Evolutionary conservation across 1,140 invertebrate genomes (phyloP), one percentile per base, ranked within the genome.

Genomic region (Atta colombica): DNA sequence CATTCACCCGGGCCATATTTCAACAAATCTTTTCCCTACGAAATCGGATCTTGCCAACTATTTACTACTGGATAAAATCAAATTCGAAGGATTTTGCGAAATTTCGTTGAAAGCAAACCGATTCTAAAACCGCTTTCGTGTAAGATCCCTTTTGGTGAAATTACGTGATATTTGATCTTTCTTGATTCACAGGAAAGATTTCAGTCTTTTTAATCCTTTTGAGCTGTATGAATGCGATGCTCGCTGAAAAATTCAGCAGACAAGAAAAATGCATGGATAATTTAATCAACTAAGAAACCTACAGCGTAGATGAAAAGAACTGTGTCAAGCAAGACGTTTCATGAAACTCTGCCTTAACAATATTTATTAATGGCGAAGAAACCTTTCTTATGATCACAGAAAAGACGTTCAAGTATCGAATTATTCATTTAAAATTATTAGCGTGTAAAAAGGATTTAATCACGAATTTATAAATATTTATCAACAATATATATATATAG

Each of bases 201-300:
- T 74, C 66, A 71, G 55, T 61, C 69, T 61, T 75, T 84, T 75
- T 61, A 61, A 25, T 55, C 25, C 28, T 16, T 51, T 74, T 74
- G 69, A 74, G 55, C 4, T 35, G 55, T 74, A 82, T 84, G 39
- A 84, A 84, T 84, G 69, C 80, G 69, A 84, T 25, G 69, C 69
- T 84, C 45, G 69, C 28, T 75, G 55, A 75, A 74, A 74, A 55
- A 63, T 63, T 75, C 80, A 75, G 69, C 55, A 60, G 66, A 49
- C 69, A 63, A 63, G 69, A 63, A 84, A 75, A 84, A 84, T 61
- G 80, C 69, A 75, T 61, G 80, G 80, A 84, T 84, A 84, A 84
- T 84, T 74, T 84, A 75, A 84, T 84, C 80, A 61, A 84, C 80
- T 74, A 61, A 84, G 69, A 75, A 84, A 84, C n/a, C 53, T 61